Percentiles rank a stretch among this genome's conserved stretches.
These are phyloP conservation scores for Erythrocercus mccallii DNA, from an alignment of 2,113 vertebrate species.

Conservation along the genomic window DNA sequence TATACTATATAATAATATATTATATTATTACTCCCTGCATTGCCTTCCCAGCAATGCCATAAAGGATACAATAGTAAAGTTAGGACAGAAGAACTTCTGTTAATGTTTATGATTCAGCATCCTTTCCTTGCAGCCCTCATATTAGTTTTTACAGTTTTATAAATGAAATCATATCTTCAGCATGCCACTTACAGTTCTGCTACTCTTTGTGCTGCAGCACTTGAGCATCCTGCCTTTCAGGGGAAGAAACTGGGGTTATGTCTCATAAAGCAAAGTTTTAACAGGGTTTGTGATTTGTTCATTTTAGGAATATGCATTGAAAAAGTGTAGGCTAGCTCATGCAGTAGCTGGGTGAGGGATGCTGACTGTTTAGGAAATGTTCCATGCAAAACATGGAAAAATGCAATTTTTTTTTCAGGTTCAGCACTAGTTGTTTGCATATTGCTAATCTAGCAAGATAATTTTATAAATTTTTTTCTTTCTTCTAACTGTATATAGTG, in stretches of 20 bases:
- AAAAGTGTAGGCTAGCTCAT: neutral
- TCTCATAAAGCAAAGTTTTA: neutral
- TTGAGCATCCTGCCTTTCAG: neutral
- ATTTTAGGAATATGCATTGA: neutral
- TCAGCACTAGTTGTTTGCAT: neutral
- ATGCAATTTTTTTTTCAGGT: neutral
- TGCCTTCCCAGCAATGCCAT: neutral
- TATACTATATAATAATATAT: too few species aligned
- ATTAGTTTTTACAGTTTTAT: neutral
- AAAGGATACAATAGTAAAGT: neutral
- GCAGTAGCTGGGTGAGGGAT: neutral
- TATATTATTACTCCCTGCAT: neutral
- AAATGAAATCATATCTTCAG: neutral
- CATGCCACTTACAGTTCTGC: neutral
- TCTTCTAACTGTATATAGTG: neutral
- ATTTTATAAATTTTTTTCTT: neutral
- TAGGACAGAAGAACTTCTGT: neutral
- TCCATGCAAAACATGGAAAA: neutral
- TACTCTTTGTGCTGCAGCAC: neutral
- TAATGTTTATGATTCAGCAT: neutral
- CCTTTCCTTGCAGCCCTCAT: neutral
- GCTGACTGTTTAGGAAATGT: neutral
- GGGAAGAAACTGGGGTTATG: neutral
- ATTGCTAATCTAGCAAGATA: neutral
- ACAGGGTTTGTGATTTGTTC: neutral